Evolutionary conservation across 2,888 invertebrate species (phyloP), one percentile per base, ranked within the genome.

Genomic region (Platynereis dumerilii): DNA sequence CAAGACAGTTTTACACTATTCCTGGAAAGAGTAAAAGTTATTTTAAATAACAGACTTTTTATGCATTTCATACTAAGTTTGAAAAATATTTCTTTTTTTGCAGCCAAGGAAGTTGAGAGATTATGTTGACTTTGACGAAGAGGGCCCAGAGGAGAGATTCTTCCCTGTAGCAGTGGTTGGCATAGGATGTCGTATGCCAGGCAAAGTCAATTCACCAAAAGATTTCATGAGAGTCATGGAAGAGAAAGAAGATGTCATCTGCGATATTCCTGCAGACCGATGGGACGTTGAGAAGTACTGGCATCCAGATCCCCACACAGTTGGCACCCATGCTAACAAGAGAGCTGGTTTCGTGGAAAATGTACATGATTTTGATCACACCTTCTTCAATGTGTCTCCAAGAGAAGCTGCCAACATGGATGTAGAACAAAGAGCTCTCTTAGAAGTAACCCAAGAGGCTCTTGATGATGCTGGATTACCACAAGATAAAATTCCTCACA

Each of bases 301-400:
- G 56, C 48, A 54, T 17, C 45, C 62, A 17, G 67, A 57, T 39
- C 45, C 55, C 10, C 28, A 48, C 42, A 65, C 62, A 20, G n/a
- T 58, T 27, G 66, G 69, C 3, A 58, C 55, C 20, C 56, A 60
- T 53, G 45, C 39, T 63, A 57, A 65, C 58, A 53, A 39, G 45
- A 24, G 28, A 17, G 53, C 58, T 17, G 65, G 62, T 39, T 64
- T 60, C 58, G 39, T 58, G 2, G 26, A 58, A n/a, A 53, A 64
- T 34, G 58, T 69, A 26, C 54, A 59, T 42, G 53, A 56, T 20
- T 71, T 71, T 48, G 71, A 71, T 60, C 58, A 67, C 64, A 53
- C 53, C 12, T 72, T 71, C 67, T 72, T 71, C 61, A 67, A 67
- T 24, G 64, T 63, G 12, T 67, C 70, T 3, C 69, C 66, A 3